Evolutionary conservation across 2,113 vertebrate species (phyloP).

Genomic region (Carollia perspicillata): DNA sequence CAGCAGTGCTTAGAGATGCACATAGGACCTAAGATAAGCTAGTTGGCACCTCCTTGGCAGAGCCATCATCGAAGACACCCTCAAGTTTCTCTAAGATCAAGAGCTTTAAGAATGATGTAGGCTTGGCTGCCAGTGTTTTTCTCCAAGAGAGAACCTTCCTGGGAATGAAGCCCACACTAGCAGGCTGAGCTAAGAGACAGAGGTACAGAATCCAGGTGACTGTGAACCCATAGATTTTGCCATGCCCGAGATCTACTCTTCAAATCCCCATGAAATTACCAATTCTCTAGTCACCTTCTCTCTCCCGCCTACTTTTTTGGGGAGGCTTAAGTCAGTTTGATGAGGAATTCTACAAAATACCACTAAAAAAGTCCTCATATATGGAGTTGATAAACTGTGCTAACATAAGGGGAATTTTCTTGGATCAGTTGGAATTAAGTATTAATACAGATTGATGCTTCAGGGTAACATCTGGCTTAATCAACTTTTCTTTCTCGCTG

Average conservation of each 20-base stretch:
- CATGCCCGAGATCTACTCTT: not conserved
- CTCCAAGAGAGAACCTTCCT: conserved; percentile 1
- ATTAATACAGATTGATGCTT: not conserved
- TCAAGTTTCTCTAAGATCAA: conserved; percentile 22
- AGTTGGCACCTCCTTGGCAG: not conserved
- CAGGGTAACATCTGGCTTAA: not conserved
- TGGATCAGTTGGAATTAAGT: not conserved
- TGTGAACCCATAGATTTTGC: not conserved
- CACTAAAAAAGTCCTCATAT: not conserved
- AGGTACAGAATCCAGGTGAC: not conserved
- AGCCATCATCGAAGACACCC: not conserved
- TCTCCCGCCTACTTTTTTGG: accelerated
- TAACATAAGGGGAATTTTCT: not conserved
- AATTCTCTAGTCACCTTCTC: not conserved
- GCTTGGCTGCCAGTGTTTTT: not conserved
- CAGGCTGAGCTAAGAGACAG: not conserved
- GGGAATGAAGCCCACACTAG: not conserved
- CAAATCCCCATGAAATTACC: not conserved
- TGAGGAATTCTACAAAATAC: conserved; percentile 5
- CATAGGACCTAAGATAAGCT: not conserved
- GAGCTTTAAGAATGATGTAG: not conserved
- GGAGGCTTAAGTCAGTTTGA: not conserved
- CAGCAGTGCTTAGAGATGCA: not conserved
- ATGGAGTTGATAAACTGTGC: not conserved
- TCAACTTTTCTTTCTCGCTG: conserved; percentile 1